Evolutionary conservation across 2,888 invertebrate species (phyloP), one percentile per base, ranked within the genome.

Genomic region (Acanthosoma haemorrhoidale): DNA sequence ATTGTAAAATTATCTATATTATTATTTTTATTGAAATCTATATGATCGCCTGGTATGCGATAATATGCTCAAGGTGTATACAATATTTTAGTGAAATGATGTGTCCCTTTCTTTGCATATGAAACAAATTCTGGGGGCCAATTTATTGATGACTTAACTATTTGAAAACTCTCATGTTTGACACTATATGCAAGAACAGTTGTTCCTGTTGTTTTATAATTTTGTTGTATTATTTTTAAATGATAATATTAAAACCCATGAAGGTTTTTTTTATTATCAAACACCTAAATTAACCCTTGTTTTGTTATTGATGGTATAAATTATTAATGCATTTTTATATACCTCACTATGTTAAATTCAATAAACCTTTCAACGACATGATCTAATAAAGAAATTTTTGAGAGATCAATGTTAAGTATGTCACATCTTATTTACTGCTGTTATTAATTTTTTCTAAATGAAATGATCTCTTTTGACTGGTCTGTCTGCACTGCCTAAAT

Each of bases 401-500:
- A 64, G 21, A 64, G 61, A 61, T n/a, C 18, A 64, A 15, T 41
- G 64, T 64, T 64, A 41, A 64, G 32, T 64, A 41, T 41, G 41
- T 41, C 38, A 41, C 31, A 15, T 64, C 13, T 64, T 64, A 31
- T 64, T 51, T 51, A 51, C 25, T 51, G n/a, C 5, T 64, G 41
- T 64, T 64, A 38, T 64, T 64, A 41, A 41, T 64, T 64, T 41
- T 39, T 41, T 39, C 29, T 15, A 25, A 38, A 32, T 59, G 9
- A 61, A 64, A 64, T 64, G 64, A 64, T 64, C 64, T 64, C 64
- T 64, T 41, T 64, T 64, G 64, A 64, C 64, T 64, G 64, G 64
- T 64, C 64, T 25, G 41, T 64, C 15, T 25, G 13, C 31, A 31
- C 38, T 64, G 64, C 39, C 39, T 39, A 41, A 21, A 51, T 51